Percentiles rank a stretch among this genome's conserved stretches.
Evolutionary conservation across 2,888 invertebrate species (phyloP).

Genomic region (Halocaridina rubra): DNA sequence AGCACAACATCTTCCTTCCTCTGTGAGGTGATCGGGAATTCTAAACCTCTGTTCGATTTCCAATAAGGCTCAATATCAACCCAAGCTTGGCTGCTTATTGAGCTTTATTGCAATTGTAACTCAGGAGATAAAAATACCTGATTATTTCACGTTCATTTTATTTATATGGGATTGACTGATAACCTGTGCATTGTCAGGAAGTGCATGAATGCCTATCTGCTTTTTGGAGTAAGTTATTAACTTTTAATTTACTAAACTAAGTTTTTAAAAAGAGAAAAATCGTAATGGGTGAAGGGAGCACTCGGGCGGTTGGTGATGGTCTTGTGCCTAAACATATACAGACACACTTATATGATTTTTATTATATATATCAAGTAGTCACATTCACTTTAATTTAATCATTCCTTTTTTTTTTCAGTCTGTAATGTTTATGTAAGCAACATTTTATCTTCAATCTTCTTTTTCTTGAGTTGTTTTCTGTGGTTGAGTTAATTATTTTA

Average conservation of each 20-base stretch:
- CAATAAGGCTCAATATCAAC: conserved; percentile 10
- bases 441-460: too few species aligned
- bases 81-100: conserved; percentile 7
- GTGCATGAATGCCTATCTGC: conserved; percentile 27
- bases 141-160: conserved; percentile 25
- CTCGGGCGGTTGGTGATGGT: background rate
- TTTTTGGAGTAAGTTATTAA: conserved; percentile 24
- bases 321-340: background rate
- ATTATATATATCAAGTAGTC: too few species aligned
- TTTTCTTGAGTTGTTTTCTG: too few species aligned
- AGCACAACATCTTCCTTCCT: conserved; percentile 38
- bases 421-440: too few species aligned
- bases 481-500: too few species aligned
- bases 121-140: conserved; percentile 39
- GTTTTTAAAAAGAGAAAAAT: background rate
- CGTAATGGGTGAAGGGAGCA: background rate
- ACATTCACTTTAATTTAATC: too few species aligned
- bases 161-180: conserved; percentile 29
- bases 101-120: conserved; percentile 23
- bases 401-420: too few species aligned
- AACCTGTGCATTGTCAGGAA: conserved; percentile 21
- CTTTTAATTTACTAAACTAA: background rate
- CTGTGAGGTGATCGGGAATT: conserved; percentile 36
- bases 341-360: too few species aligned
- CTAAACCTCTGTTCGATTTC: conserved; percentile 35